phyloP scores from a whole-genome alignment of 64 coral and sea anemone species.

The Acropora tenuis region DNA sequence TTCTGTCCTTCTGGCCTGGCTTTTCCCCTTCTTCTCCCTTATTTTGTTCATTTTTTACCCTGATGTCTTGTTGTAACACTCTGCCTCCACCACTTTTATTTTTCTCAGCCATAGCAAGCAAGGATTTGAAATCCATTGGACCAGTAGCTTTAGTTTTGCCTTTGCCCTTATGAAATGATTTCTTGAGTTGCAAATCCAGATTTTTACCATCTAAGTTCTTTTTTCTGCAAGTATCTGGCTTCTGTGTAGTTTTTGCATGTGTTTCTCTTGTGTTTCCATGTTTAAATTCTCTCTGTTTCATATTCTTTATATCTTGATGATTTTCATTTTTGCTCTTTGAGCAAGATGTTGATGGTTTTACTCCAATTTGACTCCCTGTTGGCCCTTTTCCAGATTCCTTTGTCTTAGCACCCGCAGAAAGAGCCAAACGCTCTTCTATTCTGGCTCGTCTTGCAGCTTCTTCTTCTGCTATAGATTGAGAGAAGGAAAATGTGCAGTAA shows the following conservation, averaged over 20 bases:
- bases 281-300: conserved; percentile 13
- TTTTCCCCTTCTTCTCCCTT: background rate
- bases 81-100: conserved; percentile 8
- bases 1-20: background rate
- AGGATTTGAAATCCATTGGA: conserved; percentile 20
- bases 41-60: background rate
- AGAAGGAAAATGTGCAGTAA: background rate
- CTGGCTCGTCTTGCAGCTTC: conserved; percentile 39
- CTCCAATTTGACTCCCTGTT: background rate
- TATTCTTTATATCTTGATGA: background rate
- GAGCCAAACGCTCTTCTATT: conserved; percentile 25
- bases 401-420: conserved; percentile 12
- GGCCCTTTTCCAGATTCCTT: background rate
- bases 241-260: background rate
- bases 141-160: background rate
- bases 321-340: background rate
- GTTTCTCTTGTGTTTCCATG: background rate
- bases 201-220: background rate
- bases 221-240: background rate
- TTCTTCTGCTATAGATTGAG: background rate
- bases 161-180: background rate
- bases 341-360: background rate
- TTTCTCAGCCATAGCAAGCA: conserved; percentile 23
- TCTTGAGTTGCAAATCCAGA: background rate
- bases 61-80: background rate